A percentile compares a stretch with the other conserved stretches of the same genome.
Evolutionary conservation across 1,140 invertebrate species (phyloP).

Genomic region (Gonioctena quinquepunctata): DNA sequence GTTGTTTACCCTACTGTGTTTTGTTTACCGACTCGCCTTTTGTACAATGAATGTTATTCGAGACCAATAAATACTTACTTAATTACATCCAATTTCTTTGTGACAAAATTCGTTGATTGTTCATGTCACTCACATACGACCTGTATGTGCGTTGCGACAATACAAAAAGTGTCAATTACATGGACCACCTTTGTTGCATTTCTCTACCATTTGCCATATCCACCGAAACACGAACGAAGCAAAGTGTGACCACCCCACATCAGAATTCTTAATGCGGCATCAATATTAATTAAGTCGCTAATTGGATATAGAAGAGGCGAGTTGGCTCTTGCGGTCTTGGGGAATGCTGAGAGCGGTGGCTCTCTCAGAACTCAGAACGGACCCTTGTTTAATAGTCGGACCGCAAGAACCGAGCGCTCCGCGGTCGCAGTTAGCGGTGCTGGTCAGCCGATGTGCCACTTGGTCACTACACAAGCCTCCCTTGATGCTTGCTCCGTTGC

Average conservation of each 20-base stretch:
- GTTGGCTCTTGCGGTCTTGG: constrained; percentile 31
- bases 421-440: constrained; percentile 30
- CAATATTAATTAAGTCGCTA: constrained; percentile 44
- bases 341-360: constrained; percentile 24
- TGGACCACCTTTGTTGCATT: too few relatives aligned
- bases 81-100: too few relatives aligned
- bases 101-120: too few relatives aligned
- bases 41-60: too few relatives aligned
- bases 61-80: too few relatives aligned
- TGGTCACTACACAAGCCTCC: constrained; percentile 23
- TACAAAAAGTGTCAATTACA: too few relatives aligned
- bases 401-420: constrained; percentile 25
- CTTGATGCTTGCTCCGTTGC: neutral
- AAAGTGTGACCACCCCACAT: neutral
- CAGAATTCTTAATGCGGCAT: constrained; percentile 34
- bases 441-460: constrained; percentile 30
- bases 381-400: constrained; percentile 40
- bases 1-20: too few relatives aligned
- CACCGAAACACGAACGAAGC: neutral
- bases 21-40: too few relatives aligned
- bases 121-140: too few relatives aligned
- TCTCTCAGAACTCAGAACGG: constrained; percentile 23
- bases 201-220: neutral
- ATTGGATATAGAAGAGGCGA: constrained; percentile 39
- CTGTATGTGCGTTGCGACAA: too few relatives aligned